Evolutionary conservation across 1,140 invertebrate genomes (phyloP).

Genomic region (Plutomurus gul): DNA sequence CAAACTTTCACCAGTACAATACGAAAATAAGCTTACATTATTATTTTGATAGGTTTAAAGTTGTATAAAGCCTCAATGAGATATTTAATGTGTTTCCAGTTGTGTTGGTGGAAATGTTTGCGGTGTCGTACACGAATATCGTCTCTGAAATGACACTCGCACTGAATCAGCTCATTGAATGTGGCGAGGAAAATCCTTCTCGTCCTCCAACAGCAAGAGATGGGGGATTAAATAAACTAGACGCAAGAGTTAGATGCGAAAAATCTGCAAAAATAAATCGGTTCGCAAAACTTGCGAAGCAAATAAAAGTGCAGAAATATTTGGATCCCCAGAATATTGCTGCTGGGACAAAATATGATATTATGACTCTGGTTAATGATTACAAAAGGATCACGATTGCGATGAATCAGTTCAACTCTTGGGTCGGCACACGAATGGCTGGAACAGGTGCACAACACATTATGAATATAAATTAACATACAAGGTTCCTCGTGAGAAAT

Average conservation of each 20-base stretch:
- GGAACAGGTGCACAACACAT: too few relatives aligned
- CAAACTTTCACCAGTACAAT: not conserved
- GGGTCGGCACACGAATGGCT: not conserved
- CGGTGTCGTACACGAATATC: constrained; percentile 21
- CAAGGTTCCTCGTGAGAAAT: too few relatives aligned
- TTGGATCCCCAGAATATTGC: not conserved
- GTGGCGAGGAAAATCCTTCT: not conserved
- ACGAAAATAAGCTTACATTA: not conserved
- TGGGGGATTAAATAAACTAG: not conserved
- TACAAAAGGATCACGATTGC: not conserved
- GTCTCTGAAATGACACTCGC: constrained; percentile 29
- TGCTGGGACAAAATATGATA: not conserved
- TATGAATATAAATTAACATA: too few relatives aligned
- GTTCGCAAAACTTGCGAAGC: not conserved
- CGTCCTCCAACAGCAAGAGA: not conserved
- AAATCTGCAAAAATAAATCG: not conserved
- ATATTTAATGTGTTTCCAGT: not conserved
- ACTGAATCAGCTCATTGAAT: not conserved
- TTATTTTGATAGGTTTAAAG: not conserved
- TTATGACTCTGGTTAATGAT: not conserved
- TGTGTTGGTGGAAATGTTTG: not conserved
- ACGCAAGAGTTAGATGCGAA: not conserved
- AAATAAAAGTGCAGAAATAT: not conserved
- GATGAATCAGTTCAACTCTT: not conserved
- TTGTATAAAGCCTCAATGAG: not conserved